phyloP scores from a whole-genome alignment of 2,797 vertebrate genomes.

The Myiothlypis coronata region DNA sequence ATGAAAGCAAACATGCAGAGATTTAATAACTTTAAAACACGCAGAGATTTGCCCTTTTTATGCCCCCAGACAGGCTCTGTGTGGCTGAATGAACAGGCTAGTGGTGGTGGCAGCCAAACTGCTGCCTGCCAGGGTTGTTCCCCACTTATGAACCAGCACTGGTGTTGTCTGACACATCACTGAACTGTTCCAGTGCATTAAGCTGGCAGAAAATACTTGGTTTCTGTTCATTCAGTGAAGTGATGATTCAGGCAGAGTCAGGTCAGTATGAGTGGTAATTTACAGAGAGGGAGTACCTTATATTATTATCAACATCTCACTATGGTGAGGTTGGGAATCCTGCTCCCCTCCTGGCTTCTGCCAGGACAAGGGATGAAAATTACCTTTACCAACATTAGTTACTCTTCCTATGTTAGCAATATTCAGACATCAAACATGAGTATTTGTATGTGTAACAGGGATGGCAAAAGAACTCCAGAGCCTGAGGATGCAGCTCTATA shows the following conservation, averaged over 20 bases:
- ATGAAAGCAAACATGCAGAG: not conserved
- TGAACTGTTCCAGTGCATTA: not conserved
- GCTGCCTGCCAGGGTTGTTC: not conserved
- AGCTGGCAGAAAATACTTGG: not conserved
- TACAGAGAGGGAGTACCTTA: not conserved
- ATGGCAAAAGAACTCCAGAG: not conserved
- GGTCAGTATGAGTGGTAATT: not conserved
- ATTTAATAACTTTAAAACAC: not conserved
- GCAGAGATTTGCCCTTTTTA: not conserved
- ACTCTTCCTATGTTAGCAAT: not conserved
- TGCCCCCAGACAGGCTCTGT: not conserved
- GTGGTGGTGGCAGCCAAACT: not conserved
- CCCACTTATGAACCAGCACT: not conserved
- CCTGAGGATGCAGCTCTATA: not conserved
- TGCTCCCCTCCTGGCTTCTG: not conserved
- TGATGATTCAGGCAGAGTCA: not conserved
- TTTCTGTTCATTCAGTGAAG: not conserved
- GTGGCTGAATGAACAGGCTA: not conserved
- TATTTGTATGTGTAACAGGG: not conserved
- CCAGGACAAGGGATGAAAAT: not conserved
- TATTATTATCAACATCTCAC: not conserved
- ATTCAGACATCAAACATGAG: not conserved
- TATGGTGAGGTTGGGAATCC: not conserved
- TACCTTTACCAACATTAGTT: not conserved
- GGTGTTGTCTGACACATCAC: not conserved